Conservation (phyloP, 1,140 invertebrate genomes). For the Calliopsis andreniformis region DNA sequence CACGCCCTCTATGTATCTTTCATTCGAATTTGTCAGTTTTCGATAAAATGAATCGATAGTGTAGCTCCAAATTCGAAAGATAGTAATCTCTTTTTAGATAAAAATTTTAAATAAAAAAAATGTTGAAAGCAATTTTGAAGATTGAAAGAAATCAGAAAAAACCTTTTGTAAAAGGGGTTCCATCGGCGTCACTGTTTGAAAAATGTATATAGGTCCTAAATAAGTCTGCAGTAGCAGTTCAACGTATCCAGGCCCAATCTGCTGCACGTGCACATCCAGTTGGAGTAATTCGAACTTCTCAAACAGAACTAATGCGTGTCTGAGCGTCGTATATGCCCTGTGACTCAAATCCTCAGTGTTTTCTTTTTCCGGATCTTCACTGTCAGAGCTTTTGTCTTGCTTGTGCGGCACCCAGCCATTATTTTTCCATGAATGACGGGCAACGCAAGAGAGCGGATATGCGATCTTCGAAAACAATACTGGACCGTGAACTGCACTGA, state of each 20-base stretch:
- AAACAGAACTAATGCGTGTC: conserved; percentile 83
- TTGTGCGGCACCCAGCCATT: conserved; percentile 65
- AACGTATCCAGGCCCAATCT: conserved; percentile 92
- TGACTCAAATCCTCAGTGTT: conserved; percentile 78
- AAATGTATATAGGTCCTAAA: conserved; percentile 85
- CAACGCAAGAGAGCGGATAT: conserved; percentile 69
- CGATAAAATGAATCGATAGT: too few relatives aligned
- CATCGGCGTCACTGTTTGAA: conserved; percentile 91
- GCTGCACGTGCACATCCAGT: conserved; percentile 83
- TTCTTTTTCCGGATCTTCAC: background rate
- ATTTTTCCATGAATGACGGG: conserved; percentile 74
- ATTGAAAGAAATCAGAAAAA: conserved; percentile 81
- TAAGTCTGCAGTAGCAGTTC: conserved; percentile 84
- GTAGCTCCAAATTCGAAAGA: too few relatives aligned
- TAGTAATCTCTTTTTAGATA: too few relatives aligned
- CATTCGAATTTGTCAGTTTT: too few relatives aligned
- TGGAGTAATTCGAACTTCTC: conserved; percentile 81
- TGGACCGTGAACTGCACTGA: conserved; percentile 88
- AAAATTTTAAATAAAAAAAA: too few relatives aligned
- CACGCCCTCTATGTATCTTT: too few relatives aligned
- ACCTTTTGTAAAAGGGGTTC: conserved; percentile 90
- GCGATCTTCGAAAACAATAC: conserved; percentile 82
- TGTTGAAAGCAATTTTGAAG: background rate
- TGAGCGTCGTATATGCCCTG: conserved; percentile 83
- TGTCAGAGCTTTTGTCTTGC: background rate